Evolutionary conservation across 2,888 invertebrate genomes (phyloP), one percentile per base, ranked within the genome.

Genomic region (Odontomyia ornata): DNA sequence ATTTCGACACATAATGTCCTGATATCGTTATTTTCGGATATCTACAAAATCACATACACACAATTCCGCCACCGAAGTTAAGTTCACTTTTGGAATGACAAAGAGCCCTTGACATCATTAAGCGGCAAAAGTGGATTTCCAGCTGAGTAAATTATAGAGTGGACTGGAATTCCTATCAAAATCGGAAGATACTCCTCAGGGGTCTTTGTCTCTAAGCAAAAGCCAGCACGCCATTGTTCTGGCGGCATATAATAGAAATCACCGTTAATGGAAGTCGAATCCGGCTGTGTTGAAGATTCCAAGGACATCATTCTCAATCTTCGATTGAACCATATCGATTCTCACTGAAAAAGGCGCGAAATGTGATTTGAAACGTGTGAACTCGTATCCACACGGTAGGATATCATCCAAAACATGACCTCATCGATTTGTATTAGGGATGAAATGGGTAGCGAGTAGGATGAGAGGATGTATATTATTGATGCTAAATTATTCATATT

Each of bases 81-180:
- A 57, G 36, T 25, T 43, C 62, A 46, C 23, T 43, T 76, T 28
- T 5, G 23, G 46, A 62, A 43, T 69, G 47, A 77, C 65, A 77
- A 77, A 76, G 76, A 62, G 73, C 77, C 76, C 76, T 79, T 79
- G 79, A 77, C 77, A 79, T 79, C 77, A 79, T 79, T 79, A 79
- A 79, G 57, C 71, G 76, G 56, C 62, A 65, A 64, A 77, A 79
- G 77, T 77, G 64, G 77, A 72, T 75, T 79, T 79, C 79, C 79
- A 77, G 75, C 79, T 79, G 79, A 79, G 79, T 79, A 79, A 79
- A 79, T 79, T 77, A 78, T 71, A 77, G 76, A 77, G 77, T 77
- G 77, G 57, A 76, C 57, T 77, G 62, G 60, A 43, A 77, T 65
- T 79, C 75, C 77, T 72, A 77, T 77, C 77, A 47, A 27, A 36